Percentiles rank a stretch among this genome's conserved stretches.
phyloP scores from a whole-genome alignment of 2,113 vertebrate species.

The Choloepus hoffmanni region DNA sequence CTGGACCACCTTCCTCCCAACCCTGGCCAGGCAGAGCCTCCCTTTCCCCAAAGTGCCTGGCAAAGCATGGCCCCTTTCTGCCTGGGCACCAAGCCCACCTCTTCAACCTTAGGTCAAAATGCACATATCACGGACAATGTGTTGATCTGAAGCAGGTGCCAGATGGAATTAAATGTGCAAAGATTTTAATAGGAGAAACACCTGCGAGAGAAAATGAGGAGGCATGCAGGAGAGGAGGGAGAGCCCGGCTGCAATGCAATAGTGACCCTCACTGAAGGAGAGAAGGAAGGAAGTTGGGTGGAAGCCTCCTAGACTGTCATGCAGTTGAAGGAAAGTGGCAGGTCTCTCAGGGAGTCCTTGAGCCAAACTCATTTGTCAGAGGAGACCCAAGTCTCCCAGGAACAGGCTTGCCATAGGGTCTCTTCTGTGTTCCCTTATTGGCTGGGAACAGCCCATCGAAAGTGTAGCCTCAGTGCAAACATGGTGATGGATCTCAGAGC shows the following conservation, averaged over 20 bases:
- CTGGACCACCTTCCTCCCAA: not conserved
- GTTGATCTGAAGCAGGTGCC: not conserved
- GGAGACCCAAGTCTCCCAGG: not conserved
- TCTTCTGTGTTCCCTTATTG: not conserved
- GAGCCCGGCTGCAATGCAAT: not conserved
- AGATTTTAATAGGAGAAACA: not conserved
- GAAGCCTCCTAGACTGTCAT: not conserved
- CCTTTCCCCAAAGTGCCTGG: not conserved
- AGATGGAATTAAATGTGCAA: not conserved
- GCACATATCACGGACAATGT: not conserved
- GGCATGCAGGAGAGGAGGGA: not conserved
- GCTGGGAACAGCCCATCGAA: not conserved
- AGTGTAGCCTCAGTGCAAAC: not conserved
- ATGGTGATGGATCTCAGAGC: not conserved
- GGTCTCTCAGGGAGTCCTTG: not conserved
- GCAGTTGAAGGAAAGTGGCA: not conserved
- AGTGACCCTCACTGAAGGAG: not conserved
- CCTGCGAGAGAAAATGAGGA: not conserved
- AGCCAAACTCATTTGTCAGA: not conserved
- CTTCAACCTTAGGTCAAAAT: not conserved
- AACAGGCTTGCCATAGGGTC: not conserved
- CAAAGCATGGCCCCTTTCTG: not conserved
- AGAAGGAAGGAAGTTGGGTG: not conserved
- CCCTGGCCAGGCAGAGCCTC: not conserved
- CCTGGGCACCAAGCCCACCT: not conserved